phyloP scores from a whole-genome alignment of 2,797 vertebrate genomes.

The Scarus forsteni region DNA sequence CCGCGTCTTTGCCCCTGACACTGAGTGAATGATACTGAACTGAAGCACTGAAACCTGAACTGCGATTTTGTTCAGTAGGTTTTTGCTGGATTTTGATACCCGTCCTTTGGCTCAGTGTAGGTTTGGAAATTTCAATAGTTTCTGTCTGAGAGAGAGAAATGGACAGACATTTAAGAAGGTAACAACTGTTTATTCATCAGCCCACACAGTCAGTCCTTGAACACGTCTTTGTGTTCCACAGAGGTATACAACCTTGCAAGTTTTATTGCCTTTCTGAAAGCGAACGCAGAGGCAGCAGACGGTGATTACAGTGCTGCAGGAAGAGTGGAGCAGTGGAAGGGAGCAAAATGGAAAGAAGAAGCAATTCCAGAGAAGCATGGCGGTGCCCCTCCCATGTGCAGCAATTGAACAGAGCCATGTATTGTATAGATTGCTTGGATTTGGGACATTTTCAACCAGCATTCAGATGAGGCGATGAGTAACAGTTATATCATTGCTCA shows the following conservation, averaged over 20 bases:
- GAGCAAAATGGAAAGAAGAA: slow-evolving; percentile 59
- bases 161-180: slow-evolving; percentile 54
- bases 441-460: slow-evolving; percentile 44
- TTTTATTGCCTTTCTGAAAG: slow-evolving; percentile 68
- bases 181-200: slow-evolving; percentile 71
- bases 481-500: slow-evolving; percentile 50
- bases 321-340: slow-evolving; percentile 26
- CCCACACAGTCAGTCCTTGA: slow-evolving; percentile 69
- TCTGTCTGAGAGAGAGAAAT: slow-evolving; percentile 48
- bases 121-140: slow-evolving; percentile 58
- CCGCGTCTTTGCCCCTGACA: no score
- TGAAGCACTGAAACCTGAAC: no score
- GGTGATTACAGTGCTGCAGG: slow-evolving; percentile 37
- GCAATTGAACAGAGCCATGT: slow-evolving; percentile 19
- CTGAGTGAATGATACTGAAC: no score
- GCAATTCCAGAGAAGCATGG: slow-evolving; percentile 41
- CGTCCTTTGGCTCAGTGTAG: slow-evolving; percentile 10
- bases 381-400: slow-evolving; percentile 26
- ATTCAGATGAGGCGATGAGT: slow-evolving; percentile 39
- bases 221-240: slow-evolving; percentile 56
- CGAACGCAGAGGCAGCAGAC: slow-evolving; percentile 48
- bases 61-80: no score
- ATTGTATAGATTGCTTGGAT: slow-evolving; percentile 37
- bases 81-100: no score
- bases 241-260: slow-evolving; percentile 54